phyloP scores from a whole-genome alignment of 2,797 vertebrate species.

The Luscinia luscinia region DNA sequence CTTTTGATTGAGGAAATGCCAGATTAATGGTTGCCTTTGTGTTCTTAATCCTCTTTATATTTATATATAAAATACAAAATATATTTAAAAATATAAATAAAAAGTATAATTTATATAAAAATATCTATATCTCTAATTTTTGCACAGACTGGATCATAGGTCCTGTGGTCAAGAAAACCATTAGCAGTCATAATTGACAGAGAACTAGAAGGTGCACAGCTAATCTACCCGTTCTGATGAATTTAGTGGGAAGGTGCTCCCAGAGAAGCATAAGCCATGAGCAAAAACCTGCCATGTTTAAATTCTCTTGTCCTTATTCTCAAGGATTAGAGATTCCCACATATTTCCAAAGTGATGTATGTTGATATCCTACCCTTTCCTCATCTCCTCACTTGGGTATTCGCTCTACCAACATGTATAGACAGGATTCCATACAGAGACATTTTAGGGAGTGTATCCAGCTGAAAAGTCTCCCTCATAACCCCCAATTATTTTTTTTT shows the following conservation, averaged over 20 bases:
- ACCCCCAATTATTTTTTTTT: fast-evolving
- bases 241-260: neutral
- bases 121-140: neutral
- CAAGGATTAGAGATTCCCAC: neutral
- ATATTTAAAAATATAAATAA: too few relatives aligned
- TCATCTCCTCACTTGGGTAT: neutral
- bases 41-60: neutral
- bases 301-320: neutral
- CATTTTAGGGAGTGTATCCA: neutral
- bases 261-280: neutral
- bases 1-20: neutral
- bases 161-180: neutral
- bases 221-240: fast-evolving
- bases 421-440: neutral
- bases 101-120: too few relatives aligned
- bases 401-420: neutral
- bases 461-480: neutral
- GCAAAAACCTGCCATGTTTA: neutral
- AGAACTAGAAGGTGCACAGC: neutral
- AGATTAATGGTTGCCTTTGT: neutral
- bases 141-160: neutral
- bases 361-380: neutral
- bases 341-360: neutral
- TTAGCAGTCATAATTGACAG: neutral
- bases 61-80: too few relatives aligned